Evolutionary conservation across 1,140 invertebrate species (phyloP).

Genomic region (Oedothorax gibbosus): DNA sequence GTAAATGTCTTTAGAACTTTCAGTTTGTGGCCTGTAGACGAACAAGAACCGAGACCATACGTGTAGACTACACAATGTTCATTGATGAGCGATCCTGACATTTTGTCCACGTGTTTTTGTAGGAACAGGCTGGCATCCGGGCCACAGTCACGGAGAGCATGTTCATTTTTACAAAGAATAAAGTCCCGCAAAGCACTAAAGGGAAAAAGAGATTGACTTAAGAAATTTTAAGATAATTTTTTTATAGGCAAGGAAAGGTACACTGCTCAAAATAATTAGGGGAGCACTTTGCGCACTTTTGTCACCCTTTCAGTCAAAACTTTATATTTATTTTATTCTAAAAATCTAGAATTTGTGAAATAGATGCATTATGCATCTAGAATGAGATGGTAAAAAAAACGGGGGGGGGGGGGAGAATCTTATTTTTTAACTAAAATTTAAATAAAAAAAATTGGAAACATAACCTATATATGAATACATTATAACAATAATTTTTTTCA

Average conservation of each 20-base stretch:
- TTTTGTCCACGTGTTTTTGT: conserved; percentile 56
- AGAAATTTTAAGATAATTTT: background rate
- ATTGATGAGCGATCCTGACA: conserved; percentile 62
- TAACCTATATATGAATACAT: background rate
- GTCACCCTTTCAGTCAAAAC: too few species aligned
- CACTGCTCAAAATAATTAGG: too few species aligned
- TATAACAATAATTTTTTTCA: too few species aligned
- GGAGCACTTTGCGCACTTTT: too few species aligned
- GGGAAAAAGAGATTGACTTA: conserved; percentile 12
- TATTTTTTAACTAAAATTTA: background rate
- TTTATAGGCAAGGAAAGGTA: background rate
- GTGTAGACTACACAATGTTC: conserved; percentile 62
- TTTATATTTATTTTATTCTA: too few species aligned
- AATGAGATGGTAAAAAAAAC: background rate
- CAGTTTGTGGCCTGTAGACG: background rate
- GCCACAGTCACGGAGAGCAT: conserved; percentile 60
- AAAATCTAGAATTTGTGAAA: too few species aligned
- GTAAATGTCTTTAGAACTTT: background rate
- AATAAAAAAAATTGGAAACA: background rate
- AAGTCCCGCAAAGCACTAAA: conserved; percentile 60
- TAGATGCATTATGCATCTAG: too few species aligned
- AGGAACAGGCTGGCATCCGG: conserved; percentile 56
- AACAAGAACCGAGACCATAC: conserved; percentile 42
- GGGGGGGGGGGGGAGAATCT: background rate
- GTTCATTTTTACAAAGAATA: conserved; percentile 55